phyloP scores from a whole-genome alignment of 2,888 invertebrate genomes.

The Tenthredo mesomela region DNA sequence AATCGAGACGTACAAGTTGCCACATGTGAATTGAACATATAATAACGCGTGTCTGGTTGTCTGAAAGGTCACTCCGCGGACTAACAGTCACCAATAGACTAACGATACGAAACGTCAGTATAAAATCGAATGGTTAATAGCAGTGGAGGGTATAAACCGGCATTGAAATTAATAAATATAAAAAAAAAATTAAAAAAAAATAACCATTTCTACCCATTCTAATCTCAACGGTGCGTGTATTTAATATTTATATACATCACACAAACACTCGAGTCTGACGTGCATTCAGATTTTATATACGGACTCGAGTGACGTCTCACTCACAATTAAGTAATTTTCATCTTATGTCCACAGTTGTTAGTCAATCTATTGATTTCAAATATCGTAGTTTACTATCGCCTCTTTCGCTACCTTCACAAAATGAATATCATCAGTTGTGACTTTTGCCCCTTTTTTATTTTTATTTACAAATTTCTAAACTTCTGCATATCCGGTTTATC shows the following conservation, averaged over 20 bases:
- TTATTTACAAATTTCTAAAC: neutral
- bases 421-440: neutral
- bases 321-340: constrained; percentile 33
- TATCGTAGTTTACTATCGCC: neutral
- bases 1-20: constrained; percentile 31
- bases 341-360: constrained; percentile 16
- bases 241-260: constrained; percentile 32
- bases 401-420: neutral
- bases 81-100: constrained; percentile 12
- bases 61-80: neutral
- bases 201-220: neutral
- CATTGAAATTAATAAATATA: constrained; percentile 21
- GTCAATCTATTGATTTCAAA: constrained; percentile 12
- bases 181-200: constrained; percentile 3
- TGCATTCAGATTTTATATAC: constrained; percentile 40
- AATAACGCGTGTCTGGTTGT: constrained; percentile 9
- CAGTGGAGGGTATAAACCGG: constrained; percentile 21
- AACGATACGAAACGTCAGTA: constrained; percentile 40
- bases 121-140: constrained; percentile 32
- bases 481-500: neutral
- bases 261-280: constrained; percentile 35
- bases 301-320: constrained; percentile 39
- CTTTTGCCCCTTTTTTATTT: neutral
- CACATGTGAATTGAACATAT: constrained; percentile 31
- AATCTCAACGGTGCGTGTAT: neutral